phyloP scores from a whole-genome alignment of 2,888 invertebrate species.

The Caenorhabditis sp. region DNA sequence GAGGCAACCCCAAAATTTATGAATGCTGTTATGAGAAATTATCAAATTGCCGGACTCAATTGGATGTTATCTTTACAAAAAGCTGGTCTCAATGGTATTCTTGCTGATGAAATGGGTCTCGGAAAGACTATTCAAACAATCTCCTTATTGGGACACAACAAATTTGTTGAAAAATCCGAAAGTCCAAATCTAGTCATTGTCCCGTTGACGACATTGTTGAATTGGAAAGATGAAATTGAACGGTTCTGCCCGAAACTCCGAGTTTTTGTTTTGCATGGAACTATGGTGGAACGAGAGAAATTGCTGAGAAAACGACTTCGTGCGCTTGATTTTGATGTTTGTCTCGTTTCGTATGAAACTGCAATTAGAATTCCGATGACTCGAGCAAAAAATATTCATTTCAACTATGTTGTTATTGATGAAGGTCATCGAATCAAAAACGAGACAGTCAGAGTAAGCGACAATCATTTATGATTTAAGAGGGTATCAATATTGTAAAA shows the following conservation, averaged over 20 bases:
- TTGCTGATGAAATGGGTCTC: constrained; percentile 27
- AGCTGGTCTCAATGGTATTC: constrained; percentile 12
- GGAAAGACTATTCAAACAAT: constrained; percentile 29
- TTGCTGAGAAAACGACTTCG: not conserved
- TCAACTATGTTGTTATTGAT: constrained; percentile 18
- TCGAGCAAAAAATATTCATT: not conserved
- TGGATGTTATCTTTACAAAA: constrained; percentile 21
- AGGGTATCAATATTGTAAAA: no score
- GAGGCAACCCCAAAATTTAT: constrained; percentile 14
- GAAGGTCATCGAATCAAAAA: constrained; percentile 25
- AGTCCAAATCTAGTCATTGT: constrained; percentile 5
- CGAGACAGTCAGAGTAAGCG: not conserved
- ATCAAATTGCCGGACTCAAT: constrained; percentile 12
- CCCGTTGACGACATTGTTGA: constrained; percentile 12
- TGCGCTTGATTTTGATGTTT: constrained; percentile 1
- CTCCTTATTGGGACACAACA: constrained; percentile 14
- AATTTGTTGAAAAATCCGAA: constrained; percentile 2
- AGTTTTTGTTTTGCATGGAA: constrained; percentile 7
- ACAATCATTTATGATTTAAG: no score
- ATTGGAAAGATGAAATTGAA: constrained; percentile 9
- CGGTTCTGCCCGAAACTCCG: constrained; percentile 7
- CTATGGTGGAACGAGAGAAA: constrained; percentile 6
- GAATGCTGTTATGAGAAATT: constrained; percentile 11
- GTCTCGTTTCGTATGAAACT: constrained; percentile 12
- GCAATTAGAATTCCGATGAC: constrained; percentile 4